These are phyloP conservation scores for Drosophila nigricruria DNA, from an alignment of 2,888 invertebrate genomes.

Conservation along the genomic window DNA sequence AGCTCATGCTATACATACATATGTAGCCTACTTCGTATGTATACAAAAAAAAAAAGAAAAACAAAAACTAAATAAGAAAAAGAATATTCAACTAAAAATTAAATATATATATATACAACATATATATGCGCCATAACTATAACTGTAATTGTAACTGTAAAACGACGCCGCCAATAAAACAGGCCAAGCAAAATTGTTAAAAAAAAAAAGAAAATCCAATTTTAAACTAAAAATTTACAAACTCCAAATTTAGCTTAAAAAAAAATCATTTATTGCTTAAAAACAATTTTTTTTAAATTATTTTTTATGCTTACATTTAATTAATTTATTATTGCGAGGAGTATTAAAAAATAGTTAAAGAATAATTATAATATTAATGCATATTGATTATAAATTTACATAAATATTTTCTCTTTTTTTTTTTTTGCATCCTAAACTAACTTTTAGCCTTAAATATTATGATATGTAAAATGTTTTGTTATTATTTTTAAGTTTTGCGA, in stretches of 20 bases:
- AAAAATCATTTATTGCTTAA: conserved; percentile 7
- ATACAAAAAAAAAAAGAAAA: neutral
- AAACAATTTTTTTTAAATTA: conserved; percentile 2
- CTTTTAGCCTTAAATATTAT: conserved; percentile 34
- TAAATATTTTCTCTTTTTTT: conserved; percentile 27
- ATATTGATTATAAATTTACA: conserved; percentile 16
- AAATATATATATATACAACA: conserved; percentile 10
- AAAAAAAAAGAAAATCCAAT: conserved; percentile 9
- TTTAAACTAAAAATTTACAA: conserved; percentile 24
- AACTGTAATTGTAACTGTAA: conserved; percentile 44
- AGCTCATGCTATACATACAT: conserved; percentile 46
- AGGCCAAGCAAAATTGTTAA: conserved; percentile 50
- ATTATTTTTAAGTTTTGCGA: conserved; percentile 75
- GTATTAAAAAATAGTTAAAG: conserved; percentile 26
- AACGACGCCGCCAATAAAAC: conserved; percentile 45
- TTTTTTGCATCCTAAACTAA: conserved; percentile 35
- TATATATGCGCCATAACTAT: conserved; percentile 50
- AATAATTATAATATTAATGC: conserved; percentile 3
- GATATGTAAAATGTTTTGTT: conserved; percentile 72
- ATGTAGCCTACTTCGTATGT: conserved; percentile 51
- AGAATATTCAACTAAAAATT: conserved; percentile 42
- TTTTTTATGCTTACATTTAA: conserved; percentile 31
- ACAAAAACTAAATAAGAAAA: neutral
- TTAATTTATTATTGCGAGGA: conserved; percentile 47
- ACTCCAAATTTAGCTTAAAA: conserved; percentile 33